Base-by-base conservation (phyloP, 2,113 vertebrate genomes). In the Cyprinodon brontotheroides region DNA sequence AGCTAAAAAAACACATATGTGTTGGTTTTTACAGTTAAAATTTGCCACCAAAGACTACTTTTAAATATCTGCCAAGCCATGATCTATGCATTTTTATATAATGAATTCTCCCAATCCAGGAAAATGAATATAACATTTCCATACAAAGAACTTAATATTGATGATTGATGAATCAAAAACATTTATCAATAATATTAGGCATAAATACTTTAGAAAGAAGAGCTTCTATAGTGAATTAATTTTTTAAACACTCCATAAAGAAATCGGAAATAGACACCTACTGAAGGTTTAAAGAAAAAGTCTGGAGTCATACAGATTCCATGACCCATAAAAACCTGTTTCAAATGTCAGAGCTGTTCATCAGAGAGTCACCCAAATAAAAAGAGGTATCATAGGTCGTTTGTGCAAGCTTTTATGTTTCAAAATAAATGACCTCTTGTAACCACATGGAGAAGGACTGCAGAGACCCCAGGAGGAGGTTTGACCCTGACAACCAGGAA, bases 391-490 rank as follows among this genome's bases (percentile, higher is more conserved):
- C 64, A 65, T 12, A 29, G 64, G 64, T 45, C 64, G 12, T 65
- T 39, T 65, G 40, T 43, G 17, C 40, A 65, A 45, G 64, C 64
- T 65, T 66, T 66, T 47, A 66, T 47, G 22, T 29, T 66, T 66
- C 41, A 14, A 47, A 29, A 47, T 36, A 47, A 12, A 6, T 47
- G 41, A 66, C 40, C 41, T 66, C n/a, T 66, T 43, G 64, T 11
- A 43, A n/a, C 40, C 10, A 11, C 8, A 6, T 66, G 64, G 11
- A 45, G 43, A 65, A 65, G 17, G 20, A 22, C 14, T 40, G 40
- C 11, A 40, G 17, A 65, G 11, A 22, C 7, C 14, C 38, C 63
- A n/a, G 63, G 63, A n/a, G 63, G 63, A 43, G 64, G 4, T 66
- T 66, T 66, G 41, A 66, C 41, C 64, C 41, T 2, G n/a, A 13